phyloP scores from a whole-genome alignment of 1,140 invertebrate species.

The Palaemon carinicauda region DNA sequence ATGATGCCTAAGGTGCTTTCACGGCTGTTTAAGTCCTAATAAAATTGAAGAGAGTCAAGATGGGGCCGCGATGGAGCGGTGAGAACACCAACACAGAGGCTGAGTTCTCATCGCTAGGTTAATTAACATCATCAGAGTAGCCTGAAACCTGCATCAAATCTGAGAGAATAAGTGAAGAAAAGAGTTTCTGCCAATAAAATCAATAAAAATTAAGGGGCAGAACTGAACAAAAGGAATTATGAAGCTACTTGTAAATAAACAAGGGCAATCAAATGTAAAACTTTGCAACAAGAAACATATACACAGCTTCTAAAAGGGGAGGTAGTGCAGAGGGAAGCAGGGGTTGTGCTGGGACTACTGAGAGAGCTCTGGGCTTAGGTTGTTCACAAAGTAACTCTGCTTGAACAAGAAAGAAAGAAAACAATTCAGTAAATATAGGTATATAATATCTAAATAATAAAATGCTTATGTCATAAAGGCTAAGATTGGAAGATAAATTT shows the following conservation, averaged over 20 bases:
- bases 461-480: too few relatives aligned
- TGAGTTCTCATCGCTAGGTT: constrained; percentile 53
- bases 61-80: constrained; percentile 55
- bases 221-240: constrained; percentile 57
- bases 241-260: constrained; percentile 55
- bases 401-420: constrained; percentile 20
- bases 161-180: constrained; percentile 53
- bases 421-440: neutral
- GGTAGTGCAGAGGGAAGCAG: constrained; percentile 47
- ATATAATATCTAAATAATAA: too few relatives aligned
- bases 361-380: constrained; percentile 9
- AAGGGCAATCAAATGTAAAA: constrained; percentile 56
- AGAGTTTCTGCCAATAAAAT: constrained; percentile 57
- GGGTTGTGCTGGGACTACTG: constrained; percentile 36
- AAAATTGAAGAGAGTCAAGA: constrained; percentile 55
- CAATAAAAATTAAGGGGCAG: constrained; percentile 55
- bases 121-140: constrained; percentile 57
- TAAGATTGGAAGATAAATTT: too few relatives aligned
- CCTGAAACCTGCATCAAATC: constrained; percentile 57
- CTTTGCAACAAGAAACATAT: constrained; percentile 53
- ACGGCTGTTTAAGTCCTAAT: constrained; percentile 59
- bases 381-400: constrained; percentile 5
- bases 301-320: constrained; percentile 45
- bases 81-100: constrained; percentile 51
- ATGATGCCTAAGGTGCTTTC: constrained; percentile 58